Base-by-base conservation (phyloP, 2,113 vertebrate species). In the Deroptyus accipitrinus region DNA sequence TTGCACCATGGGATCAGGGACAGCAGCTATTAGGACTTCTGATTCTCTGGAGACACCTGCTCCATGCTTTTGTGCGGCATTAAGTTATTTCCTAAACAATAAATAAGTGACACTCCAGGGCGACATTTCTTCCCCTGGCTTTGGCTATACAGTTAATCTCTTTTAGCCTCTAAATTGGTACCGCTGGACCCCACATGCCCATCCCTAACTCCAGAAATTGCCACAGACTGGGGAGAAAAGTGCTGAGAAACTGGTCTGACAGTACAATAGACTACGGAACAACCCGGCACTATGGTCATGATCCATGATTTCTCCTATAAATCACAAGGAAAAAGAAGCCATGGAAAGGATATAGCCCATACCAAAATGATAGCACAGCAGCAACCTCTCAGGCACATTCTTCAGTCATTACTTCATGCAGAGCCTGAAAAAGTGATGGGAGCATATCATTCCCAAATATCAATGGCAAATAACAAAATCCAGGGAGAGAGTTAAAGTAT, bases 381-480 rank as follows among this genome's bases (percentile, higher is more conserved):
- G 33, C 20, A 94, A 75, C 31, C 51, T 82, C 55, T 69, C 76
- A 86, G 35, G 18, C 39, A 8, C 44, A 30, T 15, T 46, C 31
- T 78, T 61, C 44, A 64, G 18, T n/a, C 5, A 1, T 37, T 83
- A 30, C 17, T 79, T 86, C 0, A 0, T 19, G 42, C 18, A 75
- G 37, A 77, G 37, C 25, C 51, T 86, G 57, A 67, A 49, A 49
- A 90, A 90, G 11, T 31, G 42, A 70, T 20, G 14, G 70, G 41
- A 77, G 7, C 12, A 72, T 30, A 66, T 17, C 4, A 79, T 66
- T 83, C 52, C 10, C 19, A 37, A 82, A 92, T 83, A 79, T 46
- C 66, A 76, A 49, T 24, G 15, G 15, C 13, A 7, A 91, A 66
- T 57, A 90, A 95, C 84, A 76, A 94, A 95, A 91, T 31, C 17